Base-by-base conservation (phyloP, 2,888 invertebrate species). In the Diarsia dahlii region DNA sequence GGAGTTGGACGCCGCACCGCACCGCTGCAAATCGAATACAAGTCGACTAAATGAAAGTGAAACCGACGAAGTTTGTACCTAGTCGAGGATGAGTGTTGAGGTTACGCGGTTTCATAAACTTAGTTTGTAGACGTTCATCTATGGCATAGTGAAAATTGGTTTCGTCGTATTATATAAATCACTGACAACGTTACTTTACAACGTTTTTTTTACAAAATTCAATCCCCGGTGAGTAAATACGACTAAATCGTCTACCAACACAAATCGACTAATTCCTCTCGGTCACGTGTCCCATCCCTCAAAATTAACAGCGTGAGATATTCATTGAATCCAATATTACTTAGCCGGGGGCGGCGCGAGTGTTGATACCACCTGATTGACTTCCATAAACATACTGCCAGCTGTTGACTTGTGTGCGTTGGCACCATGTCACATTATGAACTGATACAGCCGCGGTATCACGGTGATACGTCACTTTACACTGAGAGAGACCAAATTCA, bases 261-360 rank as follows among this genome's bases (percentile, higher is more conserved):
- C 39, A 28, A 76, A 58, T 78, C 72, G 60, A 78, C 20, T 52
- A 64, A 67, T 64, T 48, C 23, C n/a, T 10, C 0, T 39, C 8
- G 23, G 15, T 23, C 18, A 2, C 12, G 3, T 0, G 54, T 3
- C 50, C 18, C 72, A 65, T 71, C 74, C 64, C 82, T 82, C 71
- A 83, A 88, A 75, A 92, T 92, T 88, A 90, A 87, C 74, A 78
- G 63, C 81, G 79, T 86, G 78, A 85, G 87, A 87, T 87, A 89
- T 89, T 90, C 88, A 89, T 87, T 85, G 86, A 81, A 82, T 84
- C 84, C 78, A 71, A 82, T 88, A 84, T 89, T 88, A 89, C 86
- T 87, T 84, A 83, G 78, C 80, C 64, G 15, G 71, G 58, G 76
- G 75, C 45, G 69, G 68, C 73, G 34, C 54, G 76, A 82, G 82